Percentiles rank a stretch among this genome's conserved stretches.
Conservation (phyloP, 1,140 invertebrate genomes). For the Lasioglossum albipes region DNA sequence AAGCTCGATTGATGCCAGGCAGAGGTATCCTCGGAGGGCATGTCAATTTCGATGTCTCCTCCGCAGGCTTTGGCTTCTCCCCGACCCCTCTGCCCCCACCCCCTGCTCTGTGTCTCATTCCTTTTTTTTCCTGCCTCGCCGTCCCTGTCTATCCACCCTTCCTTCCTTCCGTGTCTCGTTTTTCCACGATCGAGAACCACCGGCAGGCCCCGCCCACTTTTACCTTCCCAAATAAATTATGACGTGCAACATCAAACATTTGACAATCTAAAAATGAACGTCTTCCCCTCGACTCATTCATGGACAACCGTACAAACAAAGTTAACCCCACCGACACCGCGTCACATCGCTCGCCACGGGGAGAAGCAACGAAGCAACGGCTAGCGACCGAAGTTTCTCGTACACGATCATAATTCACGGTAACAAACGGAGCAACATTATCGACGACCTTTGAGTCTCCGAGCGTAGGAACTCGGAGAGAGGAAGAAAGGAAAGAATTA, state of each 20-base stretch:
- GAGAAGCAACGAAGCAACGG: no score
- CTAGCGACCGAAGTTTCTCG: no score
- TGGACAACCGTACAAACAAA: no score
- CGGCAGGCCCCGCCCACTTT: not conserved
- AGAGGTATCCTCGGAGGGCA: constrained; percentile 40
- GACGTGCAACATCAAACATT: no score
- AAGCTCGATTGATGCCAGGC: constrained; percentile 48
- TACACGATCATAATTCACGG: not conserved
- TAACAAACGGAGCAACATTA: not conserved
- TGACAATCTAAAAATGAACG: no score
- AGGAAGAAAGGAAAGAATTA: not conserved
- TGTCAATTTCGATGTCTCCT: constrained; percentile 52
- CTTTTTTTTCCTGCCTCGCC: not conserved
- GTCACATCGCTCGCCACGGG: no score
- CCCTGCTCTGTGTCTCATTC: no score
- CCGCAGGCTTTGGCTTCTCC: not conserved
- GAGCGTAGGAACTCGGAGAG: not conserved
- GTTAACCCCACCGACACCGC: no score
- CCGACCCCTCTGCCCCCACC: not conserved
- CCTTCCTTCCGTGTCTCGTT: not conserved
- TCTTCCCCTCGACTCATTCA: no score
- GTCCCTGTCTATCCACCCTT: not conserved
- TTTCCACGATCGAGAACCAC: constrained; percentile 6
- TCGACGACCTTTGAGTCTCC: not conserved
- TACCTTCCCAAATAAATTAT: constrained; percentile 29